Evolutionary conservation across 2,113 vertebrate genomes (phyloP), one percentile per base, ranked within the genome.

Genomic region (Corythoichthys haematopterus): DNA sequence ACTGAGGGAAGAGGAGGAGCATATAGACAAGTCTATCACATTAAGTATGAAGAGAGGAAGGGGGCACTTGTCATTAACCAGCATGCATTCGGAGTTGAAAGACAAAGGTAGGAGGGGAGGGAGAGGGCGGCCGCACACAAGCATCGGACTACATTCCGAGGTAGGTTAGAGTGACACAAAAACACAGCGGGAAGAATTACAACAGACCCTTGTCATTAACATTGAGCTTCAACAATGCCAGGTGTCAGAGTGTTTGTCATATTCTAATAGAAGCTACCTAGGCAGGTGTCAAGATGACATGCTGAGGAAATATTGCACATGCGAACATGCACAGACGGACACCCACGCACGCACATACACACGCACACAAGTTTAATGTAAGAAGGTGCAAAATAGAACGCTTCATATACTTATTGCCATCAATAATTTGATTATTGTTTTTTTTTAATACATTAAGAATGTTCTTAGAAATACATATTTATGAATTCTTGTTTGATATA

Each of bases 21-120:
- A 71, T 74, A 81, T 50, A 83, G 80, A 84, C 81, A 84, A 87
- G 84, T 87, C 84, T 80, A 87, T 89, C 85, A 85, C 82, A 85
- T 61, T 62, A 71, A 82, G 78, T 82, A 75, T 74, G 69, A 76
- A 69, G 66, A 64, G 68, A 58, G 64, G 65, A n/a, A 53, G 68
- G 65, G 78, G 74, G 77, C 61, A 40, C 62, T 79, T 76, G 79
- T 83, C 80, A 74, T 69, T 74, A 75, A 67, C 81, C 80, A 76
- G 75, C 81, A 77, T 71, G 84, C 85, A 77, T 72, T 66, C 59
- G 11, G 60, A 72, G 71, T 58, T 37, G 60, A 59, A 68, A 60
- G 69, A 77, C 67, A 85, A 83, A 81, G 83, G 52, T 63, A 28
- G 60, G 43, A 40, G 15, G 35, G 33, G 45, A 46, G 8, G 63